Base-by-base conservation (phyloP, 2,888 invertebrate species). In the Trypoxylon attenuatum region DNA sequence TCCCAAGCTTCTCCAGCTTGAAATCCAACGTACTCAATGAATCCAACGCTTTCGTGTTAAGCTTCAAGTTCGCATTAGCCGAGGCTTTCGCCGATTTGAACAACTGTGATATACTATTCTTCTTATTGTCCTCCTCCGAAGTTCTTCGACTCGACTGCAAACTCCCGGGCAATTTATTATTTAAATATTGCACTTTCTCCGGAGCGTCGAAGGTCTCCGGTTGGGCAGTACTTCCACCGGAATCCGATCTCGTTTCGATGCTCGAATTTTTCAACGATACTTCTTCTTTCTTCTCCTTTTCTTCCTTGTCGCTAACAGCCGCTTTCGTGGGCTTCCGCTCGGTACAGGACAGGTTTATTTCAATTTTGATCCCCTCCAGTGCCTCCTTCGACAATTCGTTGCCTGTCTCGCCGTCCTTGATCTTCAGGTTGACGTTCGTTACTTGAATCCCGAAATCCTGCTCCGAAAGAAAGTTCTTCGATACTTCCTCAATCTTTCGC, bases 321-420 rank as follows among this genome's bases (percentile, higher is more conserved):
- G n/a, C n/a, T n/a, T n/a, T n/a, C 13, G 57, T 65, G 0, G 52
- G 42, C 15, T 72, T 79, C 13, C 72, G 76, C 2, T 86, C 86
- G 2, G 79, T 74, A n/a, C 84, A 77, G 4, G 85, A 86, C 2
- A 86, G 77, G 25, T 86, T 86, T 18, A 86, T 86, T 45, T 86
- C 84, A 2, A 86, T 86, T 57, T 85, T 85, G 13, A 86, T 83
- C 0, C 79, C 82, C 10, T 84, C 85, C 3, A 78, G 50, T 0
- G 70, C 49, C 10, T 82, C 77, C 19, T 69, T 75, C 0, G 16
- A 54, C 10, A 67, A 25, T 2, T 71, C 62, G 18, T 73, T 72
- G 0, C 65, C 64, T 4, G 63, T 39, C 13, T 79, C 71, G 5
- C 69, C 62, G 16, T 82, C 81, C 6, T 82, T 81, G 22, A 83